Conservation (phyloP, 2,797 vertebrate genomes). For the Sebastes kiyomatsui region DNA sequence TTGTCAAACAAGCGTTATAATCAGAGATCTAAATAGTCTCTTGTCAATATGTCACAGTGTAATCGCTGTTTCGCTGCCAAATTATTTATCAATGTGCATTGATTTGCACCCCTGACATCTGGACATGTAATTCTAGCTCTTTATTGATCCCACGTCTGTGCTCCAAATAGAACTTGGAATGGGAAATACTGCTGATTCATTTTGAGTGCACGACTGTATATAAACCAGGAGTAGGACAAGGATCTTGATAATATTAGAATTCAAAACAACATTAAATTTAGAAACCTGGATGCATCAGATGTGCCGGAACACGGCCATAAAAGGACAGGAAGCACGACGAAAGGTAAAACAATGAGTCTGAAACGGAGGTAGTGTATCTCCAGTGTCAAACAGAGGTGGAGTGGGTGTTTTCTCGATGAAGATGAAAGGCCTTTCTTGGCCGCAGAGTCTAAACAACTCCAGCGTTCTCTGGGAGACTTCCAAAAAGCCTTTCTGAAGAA, state of each 20-base stretch:
- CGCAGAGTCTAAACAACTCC: slow-evolving; percentile 29
- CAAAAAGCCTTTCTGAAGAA: slow-evolving; percentile 52
- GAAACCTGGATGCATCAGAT: slow-evolving; percentile 17
- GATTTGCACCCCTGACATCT: slow-evolving; percentile 26
- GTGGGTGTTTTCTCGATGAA: slow-evolving; percentile 39
- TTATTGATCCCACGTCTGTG: slow-evolving; percentile 32
- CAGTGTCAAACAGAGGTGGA: slow-evolving; percentile 53
- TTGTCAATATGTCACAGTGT: slow-evolving; percentile 16
- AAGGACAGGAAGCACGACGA: slow-evolving; percentile 42
- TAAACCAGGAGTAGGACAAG: not conserved
- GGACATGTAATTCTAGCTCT: slow-evolving; percentile 32
- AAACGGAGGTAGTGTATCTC: slow-evolving; percentile 13
- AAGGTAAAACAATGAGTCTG: slow-evolving; percentile 29
- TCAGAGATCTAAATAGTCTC: slow-evolving; percentile 11
- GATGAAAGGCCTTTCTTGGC: slow-evolving; percentile 57
- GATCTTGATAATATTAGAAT: slow-evolving; percentile 1
- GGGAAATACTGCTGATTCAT: not conserved
- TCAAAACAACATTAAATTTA: slow-evolving; percentile 6
- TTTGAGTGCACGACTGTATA: not conserved
- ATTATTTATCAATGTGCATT: slow-evolving; percentile 40
- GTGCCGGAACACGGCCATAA: slow-evolving; percentile 1
- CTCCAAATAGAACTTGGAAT: not conserved
- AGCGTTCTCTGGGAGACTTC: slow-evolving; percentile 42
- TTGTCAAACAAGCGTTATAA: not conserved
- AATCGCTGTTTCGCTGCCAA: slow-evolving; percentile 14